Base-by-base conservation (phyloP, 2,113 vertebrate genomes). In the Saccopteryx leptura region DNA sequence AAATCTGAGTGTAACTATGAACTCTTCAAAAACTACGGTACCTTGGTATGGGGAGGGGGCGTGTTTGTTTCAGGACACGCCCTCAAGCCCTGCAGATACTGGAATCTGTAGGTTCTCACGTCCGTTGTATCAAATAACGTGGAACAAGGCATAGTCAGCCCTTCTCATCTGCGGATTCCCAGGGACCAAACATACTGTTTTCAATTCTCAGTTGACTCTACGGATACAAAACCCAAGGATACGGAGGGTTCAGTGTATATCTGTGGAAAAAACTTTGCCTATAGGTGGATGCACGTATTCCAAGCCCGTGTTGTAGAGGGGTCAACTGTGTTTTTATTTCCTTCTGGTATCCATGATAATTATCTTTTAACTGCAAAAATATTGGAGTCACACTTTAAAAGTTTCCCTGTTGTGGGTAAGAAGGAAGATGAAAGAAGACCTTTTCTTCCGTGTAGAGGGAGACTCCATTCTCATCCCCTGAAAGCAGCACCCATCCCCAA, bases 271-370 rank as follows among this genome's bases (percentile, higher is more conserved):
- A 79, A 58, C 18, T 54, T 50, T 4, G 1, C 52, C 52, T 14
- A 5, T 13, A 58, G 23, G 52, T 58, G 50, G 28, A 54, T 78
- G 31, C 75, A 79, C 7, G 31, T 52, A 33, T 79, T 79, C 56
- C 54, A 79, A 58, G 33, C 52, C 52, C 11, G 3, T 31, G 28
- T 58, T 33, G 76, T 58, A 58, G 31, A 79, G 14, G 17, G 31
- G 15, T 58, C 5, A 79, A 7, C 31, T 79, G 26, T 79, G 26
- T 39, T 71, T 94, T 88, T 81, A 87, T 84, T 95, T 79, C 24
- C 46, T 91, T 93, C 83, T 71, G 56, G 52, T 82, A 65, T 56
- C n/a, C 11, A 61, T 60, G 21, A 7, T 61, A 60, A 31, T 83
- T 74, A 31, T 68, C 33, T 82, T 19, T 63, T 52, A 75, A 65